Base-by-base conservation (phyloP, 30 jellyfish, hydroid and myxozoan genomes). In the Aurelia aurita region DNA sequence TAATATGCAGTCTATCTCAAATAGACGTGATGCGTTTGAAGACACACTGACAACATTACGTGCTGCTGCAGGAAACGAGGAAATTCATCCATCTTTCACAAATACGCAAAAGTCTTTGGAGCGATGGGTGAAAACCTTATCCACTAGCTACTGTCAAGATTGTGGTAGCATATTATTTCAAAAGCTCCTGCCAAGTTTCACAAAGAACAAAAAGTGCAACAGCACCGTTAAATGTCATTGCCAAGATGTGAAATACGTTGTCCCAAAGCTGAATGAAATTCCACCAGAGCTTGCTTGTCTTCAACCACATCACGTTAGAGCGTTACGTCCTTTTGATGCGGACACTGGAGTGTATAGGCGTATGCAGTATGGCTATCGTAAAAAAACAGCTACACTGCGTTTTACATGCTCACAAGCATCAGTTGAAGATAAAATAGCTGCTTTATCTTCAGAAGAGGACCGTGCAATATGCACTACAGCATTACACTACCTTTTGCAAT, bases 281-380 rank as follows among this genome's bases (percentile, higher is more conserved):
- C 80, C 88, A 11, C 10, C 27, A 15, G 28, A 31, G 25, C 65
- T 76, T 4, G 20, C 18, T 8, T n/a, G 29, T 15, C 35, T 76
- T 16, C 13, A 31, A 47, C 3, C 27, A 7, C 27, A 31, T 5
- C 70, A 73, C 47, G 35, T 51, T 0, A 14, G 7, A 18, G 72
- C 46, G 8, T 8, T 73, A 5, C 39, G 78, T 16, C 88, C 88
- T 10, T 76, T 58, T 31, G 87, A 74, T 54, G 20, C 53, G 8
- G 76, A 51, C 87, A 8, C 22, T 51, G 87, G 87, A 10, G 7
- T 10, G 16, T 76, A 76, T 15, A 55, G n/a, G 25, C 25, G 31
- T 8, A 39, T 16, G 51, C 57, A 58, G 34, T 29, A 76, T 58
- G 88, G 88, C 20, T 76, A 76, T 31, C 19, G 82, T 21, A 76